Evolutionary conservation across 2,113 vertebrate genomes (phyloP), one percentile per base, ranked within the genome.

Genomic region (Phalacrocorax carbo): DNA sequence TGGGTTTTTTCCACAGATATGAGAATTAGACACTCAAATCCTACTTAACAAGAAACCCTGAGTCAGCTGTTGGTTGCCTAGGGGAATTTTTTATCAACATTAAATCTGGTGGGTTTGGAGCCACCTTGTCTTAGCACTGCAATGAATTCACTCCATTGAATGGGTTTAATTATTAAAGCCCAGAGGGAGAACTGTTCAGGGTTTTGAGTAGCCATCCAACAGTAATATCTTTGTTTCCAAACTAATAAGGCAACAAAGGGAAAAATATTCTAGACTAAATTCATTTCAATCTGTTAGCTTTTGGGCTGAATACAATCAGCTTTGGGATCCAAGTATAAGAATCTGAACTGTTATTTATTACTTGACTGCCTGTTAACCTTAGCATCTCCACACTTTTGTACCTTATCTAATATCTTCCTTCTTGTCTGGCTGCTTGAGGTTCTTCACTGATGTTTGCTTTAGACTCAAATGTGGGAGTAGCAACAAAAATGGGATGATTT

Each of bases 141-240:
- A 82, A 42, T 52, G 54, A 88, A 77, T 73, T 88, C 70, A 62
- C 46, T 81, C 57, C 75, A 42, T 15, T 86, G 76, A 91, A 69
- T 30, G 22, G 20, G 19, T 91, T 94, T 88, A 72, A 93, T 93
- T 62, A 93, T 77, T 85, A 91, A 86, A 88, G 44, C 65, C 75
- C 76, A 58, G 60, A 78, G 76, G 61, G 26, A 82, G 54, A 88
- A 44, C 27, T 38, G 36, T 19, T 72, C 58, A n/a, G 36, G 48
- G n/a, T 9, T 72, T 52, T 58, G 36, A 91, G 60, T 72, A 52
- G 69, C 64, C 19, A 60, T 23, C 13, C 61, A 48, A 87, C 18
- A 58, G n/a, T 10, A 58, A n/a, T 48, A 38, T 20, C 76, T 58
- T 62, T 48, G 36, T 68, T 82, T 64, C 54, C 60, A 54, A 72